phyloP scores from a whole-genome alignment of 2,113 vertebrate genomes.

The Lucifuga dentata region DNA sequence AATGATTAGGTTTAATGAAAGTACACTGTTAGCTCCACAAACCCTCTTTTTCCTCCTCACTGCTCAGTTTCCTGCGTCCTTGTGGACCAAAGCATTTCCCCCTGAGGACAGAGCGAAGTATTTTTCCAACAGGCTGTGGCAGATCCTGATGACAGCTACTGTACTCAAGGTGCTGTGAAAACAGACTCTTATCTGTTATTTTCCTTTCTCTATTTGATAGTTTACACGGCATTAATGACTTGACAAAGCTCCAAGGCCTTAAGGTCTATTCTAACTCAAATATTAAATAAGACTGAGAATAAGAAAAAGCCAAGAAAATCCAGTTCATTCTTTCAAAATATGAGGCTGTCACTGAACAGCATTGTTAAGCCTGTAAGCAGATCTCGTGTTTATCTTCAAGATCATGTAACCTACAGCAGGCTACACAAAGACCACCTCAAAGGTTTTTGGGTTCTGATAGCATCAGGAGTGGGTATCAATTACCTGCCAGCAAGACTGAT shows the following conservation, averaged over 20 bases:
- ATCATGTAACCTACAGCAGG: background rate
- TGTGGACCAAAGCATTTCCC: slow-evolving; percentile 16
- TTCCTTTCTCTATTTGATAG: background rate
- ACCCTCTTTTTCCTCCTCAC: slow-evolving; percentile 16
- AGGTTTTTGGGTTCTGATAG: background rate
- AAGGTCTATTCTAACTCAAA: slow-evolving; percentile 18
- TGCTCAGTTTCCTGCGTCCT: slow-evolving; percentile 2
- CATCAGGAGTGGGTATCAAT: background rate
- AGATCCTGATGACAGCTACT: slow-evolving; percentile 43
- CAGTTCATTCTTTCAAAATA: slow-evolving; percentile 28
- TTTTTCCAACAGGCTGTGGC: slow-evolving; percentile 41
- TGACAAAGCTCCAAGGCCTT: slow-evolving; percentile 36
- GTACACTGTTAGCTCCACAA: slow-evolving; percentile 28
- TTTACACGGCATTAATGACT: slow-evolving; percentile 27
- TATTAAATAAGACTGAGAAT: background rate
- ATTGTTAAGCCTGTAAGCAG: background rate
- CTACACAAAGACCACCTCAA: background rate
- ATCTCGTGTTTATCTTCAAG: slow-evolving; percentile 1
- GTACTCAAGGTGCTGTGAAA: background rate
- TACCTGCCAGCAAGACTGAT: background rate
- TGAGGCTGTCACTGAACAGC: slow-evolving; percentile 2
- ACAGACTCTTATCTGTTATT: slow-evolving; percentile 5
- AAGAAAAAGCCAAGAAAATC: no score
- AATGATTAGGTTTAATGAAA: slow-evolving; percentile 55
- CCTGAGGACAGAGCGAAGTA: no score